phyloP scores from a whole-genome alignment of 2,888 invertebrate species.

The Caenorhabditis sulstoni region DNA sequence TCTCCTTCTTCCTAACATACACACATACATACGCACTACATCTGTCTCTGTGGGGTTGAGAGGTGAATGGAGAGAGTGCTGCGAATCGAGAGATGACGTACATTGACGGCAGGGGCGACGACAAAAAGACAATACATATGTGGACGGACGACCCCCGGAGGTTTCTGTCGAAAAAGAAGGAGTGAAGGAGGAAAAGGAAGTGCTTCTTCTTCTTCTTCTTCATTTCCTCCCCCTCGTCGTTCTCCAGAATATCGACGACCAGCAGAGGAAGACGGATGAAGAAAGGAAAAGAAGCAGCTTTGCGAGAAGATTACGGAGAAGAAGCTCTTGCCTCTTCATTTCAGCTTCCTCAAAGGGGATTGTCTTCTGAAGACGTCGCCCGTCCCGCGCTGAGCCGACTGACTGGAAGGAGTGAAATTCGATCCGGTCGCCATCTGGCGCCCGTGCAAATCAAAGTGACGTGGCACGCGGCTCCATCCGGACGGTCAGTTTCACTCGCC shows the following conservation, averaged over 20 bases:
- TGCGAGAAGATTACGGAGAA: slow-evolving; percentile 38
- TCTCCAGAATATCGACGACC: too few species aligned
- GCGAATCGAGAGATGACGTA: slow-evolving; percentile 30
- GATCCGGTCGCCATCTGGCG: slow-evolving; percentile 32
- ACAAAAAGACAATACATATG: slow-evolving; percentile 46
- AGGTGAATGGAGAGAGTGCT: slow-evolving; percentile 10
- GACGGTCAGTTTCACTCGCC: not conserved
- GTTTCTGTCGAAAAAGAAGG: not conserved
- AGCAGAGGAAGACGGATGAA: not conserved
- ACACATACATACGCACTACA: slow-evolving; percentile 4
- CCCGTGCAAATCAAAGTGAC: slow-evolving; percentile 18
- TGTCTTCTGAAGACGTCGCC: slow-evolving; percentile 6
- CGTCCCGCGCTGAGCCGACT: not conserved
- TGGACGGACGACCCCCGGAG: not conserved
- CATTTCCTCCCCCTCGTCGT: too few species aligned
- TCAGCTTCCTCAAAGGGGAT: not conserved
- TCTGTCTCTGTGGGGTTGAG: not conserved
- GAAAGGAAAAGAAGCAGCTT: slow-evolving; percentile 22
- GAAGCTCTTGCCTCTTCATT: slow-evolving; percentile 1
- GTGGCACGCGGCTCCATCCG: not conserved
- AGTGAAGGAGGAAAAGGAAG: too few species aligned
- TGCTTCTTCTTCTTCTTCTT: too few species aligned
- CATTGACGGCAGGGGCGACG: slow-evolving; percentile 9
- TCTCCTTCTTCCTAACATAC: too few species aligned
- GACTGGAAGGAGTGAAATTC: slow-evolving; percentile 12